Percentiles rank a stretch among this genome's conserved stretches.
These are phyloP conservation scores for Nematolebias whitei DNA, from an alignment of 2,113 vertebrate species.

Conservation along the genomic window DNA sequence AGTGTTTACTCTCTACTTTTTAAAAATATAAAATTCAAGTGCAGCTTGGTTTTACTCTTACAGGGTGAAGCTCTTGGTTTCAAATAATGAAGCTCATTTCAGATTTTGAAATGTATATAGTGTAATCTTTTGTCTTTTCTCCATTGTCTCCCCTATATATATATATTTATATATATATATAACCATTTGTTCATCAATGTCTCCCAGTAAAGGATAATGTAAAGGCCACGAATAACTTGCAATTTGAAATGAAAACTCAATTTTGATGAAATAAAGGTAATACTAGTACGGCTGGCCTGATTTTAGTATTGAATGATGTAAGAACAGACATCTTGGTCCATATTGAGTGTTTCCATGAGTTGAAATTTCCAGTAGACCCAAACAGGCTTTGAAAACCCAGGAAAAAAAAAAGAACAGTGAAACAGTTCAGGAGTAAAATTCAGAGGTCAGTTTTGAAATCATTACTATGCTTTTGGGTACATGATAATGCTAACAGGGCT, in stretches of 20 bases:
- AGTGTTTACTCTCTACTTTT: conserved; percentile 64
- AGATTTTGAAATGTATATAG: conserved; percentile 44
- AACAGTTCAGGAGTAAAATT: conserved; percentile 49
- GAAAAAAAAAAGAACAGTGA: conserved; percentile 2
- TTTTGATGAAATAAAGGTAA: conserved; percentile 73
- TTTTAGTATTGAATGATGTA: conserved; percentile 12
- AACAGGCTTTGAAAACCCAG: conserved; percentile 11
- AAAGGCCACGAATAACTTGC: conserved; percentile 78
- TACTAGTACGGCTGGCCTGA: conserved; percentile 66
- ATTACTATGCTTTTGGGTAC: conserved; percentile 55
- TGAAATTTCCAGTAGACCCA: conserved; percentile 65
- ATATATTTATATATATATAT: conserved; percentile 3
- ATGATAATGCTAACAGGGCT: conserved; percentile 77
- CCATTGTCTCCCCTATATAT: conserved; percentile 12
- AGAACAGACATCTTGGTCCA: conserved; percentile 34
- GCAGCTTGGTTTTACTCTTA: conserved; percentile 66
- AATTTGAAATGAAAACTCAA: conserved; percentile 69
- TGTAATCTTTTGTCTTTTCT: conserved; percentile 10
- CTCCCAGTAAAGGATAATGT: conserved; percentile 83
- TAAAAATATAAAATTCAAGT: conserved; percentile 59
- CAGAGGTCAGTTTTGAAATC: conserved; percentile 66
- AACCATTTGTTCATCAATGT: conserved; percentile 73
- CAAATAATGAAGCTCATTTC: conserved; percentile 39
- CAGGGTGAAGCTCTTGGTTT: conserved; percentile 57
- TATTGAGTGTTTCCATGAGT: conserved; percentile 48